Evolutionary conservation across 2,888 invertebrate genomes (phyloP).

Genomic region (Polietes domitor): DNA sequence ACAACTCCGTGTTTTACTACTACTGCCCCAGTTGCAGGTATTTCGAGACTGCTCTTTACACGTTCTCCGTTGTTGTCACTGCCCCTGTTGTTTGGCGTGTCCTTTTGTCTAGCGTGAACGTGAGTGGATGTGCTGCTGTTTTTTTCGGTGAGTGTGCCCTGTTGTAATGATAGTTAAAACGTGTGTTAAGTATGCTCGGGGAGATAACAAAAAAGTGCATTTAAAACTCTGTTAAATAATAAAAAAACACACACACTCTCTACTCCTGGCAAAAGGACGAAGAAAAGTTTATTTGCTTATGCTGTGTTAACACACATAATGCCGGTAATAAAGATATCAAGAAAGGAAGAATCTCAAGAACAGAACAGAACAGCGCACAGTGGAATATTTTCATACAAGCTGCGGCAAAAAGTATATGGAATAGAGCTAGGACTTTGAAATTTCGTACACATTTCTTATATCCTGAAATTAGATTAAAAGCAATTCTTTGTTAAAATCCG

Average conservation of each 20-base stretch:
- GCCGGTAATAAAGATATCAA: constrained; percentile 10
- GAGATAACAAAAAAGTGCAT: background rate
- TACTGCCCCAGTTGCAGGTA: background rate
- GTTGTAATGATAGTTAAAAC: constrained; percentile 15
- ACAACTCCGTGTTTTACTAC: background rate
- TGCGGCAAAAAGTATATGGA: no score
- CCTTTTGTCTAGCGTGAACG: background rate
- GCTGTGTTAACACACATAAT: background rate
- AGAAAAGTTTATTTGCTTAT: background rate
- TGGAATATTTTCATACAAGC: no score
- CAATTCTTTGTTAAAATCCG: no score
- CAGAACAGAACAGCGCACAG: no score
- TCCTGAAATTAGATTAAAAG: no score
- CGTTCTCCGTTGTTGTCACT: background rate
- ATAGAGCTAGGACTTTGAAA: no score
- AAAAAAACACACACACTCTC: background rate
- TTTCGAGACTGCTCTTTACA: background rate
- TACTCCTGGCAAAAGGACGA: background rate
- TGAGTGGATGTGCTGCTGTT: background rate
- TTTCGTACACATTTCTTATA: no score
- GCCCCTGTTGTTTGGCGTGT: background rate
- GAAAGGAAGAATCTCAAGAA: background rate
- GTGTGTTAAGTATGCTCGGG: constrained; percentile 3
- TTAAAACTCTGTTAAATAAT: constrained; percentile 3
- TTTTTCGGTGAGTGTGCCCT: background rate